Evolutionary conservation across 1,140 invertebrate genomes (phyloP).

Genomic region (Notospermus geniculatus): DNA sequence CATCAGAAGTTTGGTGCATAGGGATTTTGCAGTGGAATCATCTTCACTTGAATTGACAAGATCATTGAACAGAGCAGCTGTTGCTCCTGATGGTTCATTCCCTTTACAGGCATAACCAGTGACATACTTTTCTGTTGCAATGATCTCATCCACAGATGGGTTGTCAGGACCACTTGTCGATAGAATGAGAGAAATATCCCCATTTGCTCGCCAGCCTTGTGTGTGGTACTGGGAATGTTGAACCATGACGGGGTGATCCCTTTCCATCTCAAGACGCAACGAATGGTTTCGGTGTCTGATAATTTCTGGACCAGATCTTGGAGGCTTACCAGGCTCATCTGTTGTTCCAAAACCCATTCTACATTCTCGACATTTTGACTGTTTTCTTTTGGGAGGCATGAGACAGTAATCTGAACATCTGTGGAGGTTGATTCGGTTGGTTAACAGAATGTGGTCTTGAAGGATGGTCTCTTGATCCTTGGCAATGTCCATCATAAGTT

Average conservation of each 20-base stretch:
- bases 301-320: background rate
- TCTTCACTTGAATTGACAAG: background rate
- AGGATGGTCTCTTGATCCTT: conserved; percentile 20
- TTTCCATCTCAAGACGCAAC: background rate
- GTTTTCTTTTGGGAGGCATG: too few relatives aligned
- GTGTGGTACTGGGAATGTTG: conserved; percentile 1
- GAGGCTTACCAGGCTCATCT: background rate
- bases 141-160: background rate
- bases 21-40: background rate
- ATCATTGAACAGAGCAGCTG: background rate
- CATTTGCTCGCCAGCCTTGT: background rate
- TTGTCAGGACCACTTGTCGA: background rate
- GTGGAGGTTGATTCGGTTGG: conserved; percentile 21
- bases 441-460: conserved; percentile 17
- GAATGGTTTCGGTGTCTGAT: background rate
- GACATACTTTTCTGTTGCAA: conserved; percentile 1
- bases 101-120: background rate
- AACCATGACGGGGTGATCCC: background rate
- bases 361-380: background rate
- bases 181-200: background rate
- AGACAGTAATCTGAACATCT: conserved; percentile 21
- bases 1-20: background rate
- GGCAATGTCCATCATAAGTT: conserved; percentile 22
- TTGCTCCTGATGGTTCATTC: background rate
- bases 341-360: background rate